phyloP scores from a whole-genome alignment of 2,888 invertebrate genomes.

The Xanthorhoe designata region DNA sequence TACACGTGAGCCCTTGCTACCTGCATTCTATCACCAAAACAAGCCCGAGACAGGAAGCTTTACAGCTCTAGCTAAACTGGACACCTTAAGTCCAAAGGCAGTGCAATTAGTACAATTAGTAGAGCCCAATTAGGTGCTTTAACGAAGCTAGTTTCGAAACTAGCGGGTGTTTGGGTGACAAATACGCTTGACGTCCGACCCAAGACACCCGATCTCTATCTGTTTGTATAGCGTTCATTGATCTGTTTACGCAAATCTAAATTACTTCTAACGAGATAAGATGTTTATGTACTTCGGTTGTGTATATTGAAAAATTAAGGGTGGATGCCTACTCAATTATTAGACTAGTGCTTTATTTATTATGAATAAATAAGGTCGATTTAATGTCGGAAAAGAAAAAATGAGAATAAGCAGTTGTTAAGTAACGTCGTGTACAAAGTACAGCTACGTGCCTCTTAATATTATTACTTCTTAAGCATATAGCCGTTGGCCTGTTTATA shows the following conservation, averaged over 20 bases:
- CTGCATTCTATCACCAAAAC: conserved; percentile 46
- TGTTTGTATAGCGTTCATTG: conserved; percentile 56
- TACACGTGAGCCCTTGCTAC: conserved; percentile 40
- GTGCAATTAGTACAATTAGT: conserved; percentile 79
- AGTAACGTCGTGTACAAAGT: no score
- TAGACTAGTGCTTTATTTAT: background rate
- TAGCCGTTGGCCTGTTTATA: background rate
- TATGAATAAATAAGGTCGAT: no score
- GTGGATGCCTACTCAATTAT: background rate
- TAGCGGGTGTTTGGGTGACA: conserved; percentile 72
- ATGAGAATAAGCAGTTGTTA: no score
- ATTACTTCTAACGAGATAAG: conserved; percentile 27
- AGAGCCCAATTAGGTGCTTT: conserved; percentile 79
- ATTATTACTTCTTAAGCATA: background rate
- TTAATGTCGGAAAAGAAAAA: no score
- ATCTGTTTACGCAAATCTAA: conserved; percentile 51
- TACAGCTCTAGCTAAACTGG: conserved; percentile 48
- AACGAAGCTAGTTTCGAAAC: conserved; percentile 78
- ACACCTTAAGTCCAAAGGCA: conserved; percentile 73
- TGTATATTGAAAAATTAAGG: background rate
- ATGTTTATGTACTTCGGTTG: conserved; percentile 8
- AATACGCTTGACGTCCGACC: conserved; percentile 75
- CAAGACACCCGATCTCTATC: conserved; percentile 60
- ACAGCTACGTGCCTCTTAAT: background rate
- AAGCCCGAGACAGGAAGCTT: conserved; percentile 44